phyloP scores from a whole-genome alignment of 2,888 invertebrate genomes.

The Lypha dubia region DNA sequence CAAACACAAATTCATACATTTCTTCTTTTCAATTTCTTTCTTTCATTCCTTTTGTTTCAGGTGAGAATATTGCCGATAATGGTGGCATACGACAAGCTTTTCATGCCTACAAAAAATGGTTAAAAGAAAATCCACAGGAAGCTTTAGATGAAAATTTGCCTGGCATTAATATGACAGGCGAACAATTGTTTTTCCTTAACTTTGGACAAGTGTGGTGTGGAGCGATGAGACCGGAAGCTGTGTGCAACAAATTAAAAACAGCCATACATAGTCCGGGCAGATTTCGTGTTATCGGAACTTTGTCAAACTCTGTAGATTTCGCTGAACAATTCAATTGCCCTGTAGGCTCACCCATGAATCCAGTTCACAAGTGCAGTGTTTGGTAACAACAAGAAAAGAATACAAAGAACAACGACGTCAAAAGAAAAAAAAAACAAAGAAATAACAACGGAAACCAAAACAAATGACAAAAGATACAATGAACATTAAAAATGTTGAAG shows the following conservation, averaged over 20 bases:
- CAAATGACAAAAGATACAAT: constrained; percentile 5
- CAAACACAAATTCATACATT: not conserved
- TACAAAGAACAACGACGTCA: no score
- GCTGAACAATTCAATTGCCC: constrained; percentile 89
- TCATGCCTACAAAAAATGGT: constrained; percentile 92
- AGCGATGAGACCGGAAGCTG: constrained; percentile 91
- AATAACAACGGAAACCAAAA: not conserved
- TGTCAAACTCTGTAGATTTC: constrained; percentile 91
- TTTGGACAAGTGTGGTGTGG: constrained; percentile 95
- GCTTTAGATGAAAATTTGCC: constrained; percentile 86
- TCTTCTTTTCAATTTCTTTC: no score
- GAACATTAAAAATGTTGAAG: constrained; percentile 10
- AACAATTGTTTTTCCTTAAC: constrained; percentile 94
- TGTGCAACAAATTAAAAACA: constrained; percentile 90
- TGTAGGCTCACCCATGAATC: constrained; percentile 91
- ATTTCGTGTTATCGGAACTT: constrained; percentile 90
- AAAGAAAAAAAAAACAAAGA: no score
- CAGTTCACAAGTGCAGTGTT: constrained; percentile 89
- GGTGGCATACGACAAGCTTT: constrained; percentile 97
- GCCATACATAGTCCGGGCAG: constrained; percentile 93
- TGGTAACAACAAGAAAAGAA: constrained; percentile 84
- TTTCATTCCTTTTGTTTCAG: no score
- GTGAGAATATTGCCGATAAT: constrained; percentile 97
- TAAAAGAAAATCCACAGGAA: constrained; percentile 85
- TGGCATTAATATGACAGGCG: constrained; percentile 89